These are phyloP conservation scores for Helostoma temminkii DNA, from an alignment of 2,797 vertebrate species.

Conservation along the genomic window DNA sequence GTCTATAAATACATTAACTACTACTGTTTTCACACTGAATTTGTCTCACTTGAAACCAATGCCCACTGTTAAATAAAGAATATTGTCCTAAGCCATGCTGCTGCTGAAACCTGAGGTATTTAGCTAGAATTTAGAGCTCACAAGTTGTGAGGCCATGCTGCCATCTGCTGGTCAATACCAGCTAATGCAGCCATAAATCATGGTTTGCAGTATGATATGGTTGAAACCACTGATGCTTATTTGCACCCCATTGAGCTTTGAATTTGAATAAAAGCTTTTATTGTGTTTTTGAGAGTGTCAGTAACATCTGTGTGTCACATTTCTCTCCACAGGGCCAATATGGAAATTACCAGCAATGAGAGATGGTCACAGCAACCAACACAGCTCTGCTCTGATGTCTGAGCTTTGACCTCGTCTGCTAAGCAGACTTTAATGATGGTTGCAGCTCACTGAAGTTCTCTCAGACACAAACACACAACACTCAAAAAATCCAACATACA, in stretches of 20 bases:
- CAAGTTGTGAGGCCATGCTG: constrained; percentile 78
- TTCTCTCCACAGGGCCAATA: constrained; percentile 92
- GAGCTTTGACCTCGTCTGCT: constrained; percentile 81
- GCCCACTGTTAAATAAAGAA: constrained; percentile 48
- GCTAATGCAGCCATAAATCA: constrained; percentile 72
- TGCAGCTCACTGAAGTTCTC: constrained; percentile 78
- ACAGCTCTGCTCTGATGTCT: constrained; percentile 79
- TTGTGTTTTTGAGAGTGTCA: constrained; percentile 43
- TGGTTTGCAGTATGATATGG: constrained; percentile 65
- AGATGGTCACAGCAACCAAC: constrained; percentile 81
- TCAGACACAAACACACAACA: constrained; percentile 62
- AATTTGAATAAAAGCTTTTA: constrained; percentile 39
- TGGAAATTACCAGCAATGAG: constrained; percentile 99
- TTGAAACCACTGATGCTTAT: constrained; percentile 66
- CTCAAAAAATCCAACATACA: constrained; percentile 56
- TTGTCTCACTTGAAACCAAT: constrained; percentile 56
- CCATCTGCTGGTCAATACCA: constrained; percentile 83
- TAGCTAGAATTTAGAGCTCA: constrained; percentile 56
- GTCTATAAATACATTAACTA: constrained; percentile 77
- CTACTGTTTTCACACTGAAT: constrained; percentile 62
- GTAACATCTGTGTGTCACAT: constrained; percentile 58
- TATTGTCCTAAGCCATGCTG: constrained; percentile 67
- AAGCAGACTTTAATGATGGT: constrained; percentile 81
- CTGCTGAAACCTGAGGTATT: constrained; percentile 61
- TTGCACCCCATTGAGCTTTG: constrained; percentile 58